phyloP scores from a whole-genome alignment of 2,888 invertebrate genomes.

The Acanthosepion pharaonis region DNA sequence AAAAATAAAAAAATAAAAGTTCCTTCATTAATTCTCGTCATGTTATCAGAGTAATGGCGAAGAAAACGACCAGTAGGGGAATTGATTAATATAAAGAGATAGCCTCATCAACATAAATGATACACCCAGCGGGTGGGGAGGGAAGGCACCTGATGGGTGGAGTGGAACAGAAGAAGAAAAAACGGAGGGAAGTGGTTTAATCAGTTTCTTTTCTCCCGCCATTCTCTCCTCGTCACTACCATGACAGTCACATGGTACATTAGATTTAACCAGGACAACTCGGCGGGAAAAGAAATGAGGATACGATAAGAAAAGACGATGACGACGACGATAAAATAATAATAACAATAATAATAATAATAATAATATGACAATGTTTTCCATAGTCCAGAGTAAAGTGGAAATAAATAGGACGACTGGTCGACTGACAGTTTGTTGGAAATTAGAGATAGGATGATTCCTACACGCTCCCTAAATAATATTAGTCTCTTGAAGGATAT shows the following conservation, averaged over 20 bases:
- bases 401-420: neutral
- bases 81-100: slow-evolving; percentile 21
- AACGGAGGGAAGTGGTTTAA: neutral
- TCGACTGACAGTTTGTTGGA: neutral
- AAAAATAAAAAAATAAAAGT: neutral
- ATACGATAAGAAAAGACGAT: neutral
- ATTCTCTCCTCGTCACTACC: neutral
- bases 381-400: neutral
- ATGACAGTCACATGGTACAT: neutral
- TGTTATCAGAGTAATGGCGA: neutral
- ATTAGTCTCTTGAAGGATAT: too few species aligned
- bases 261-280: neutral
- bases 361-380: too few species aligned
- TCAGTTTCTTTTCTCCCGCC: neutral
- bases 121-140: neutral
- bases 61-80: neutral
- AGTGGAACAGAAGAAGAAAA: neutral
- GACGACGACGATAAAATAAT: neutral
- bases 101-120: slow-evolving; percentile 33
- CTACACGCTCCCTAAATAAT: too few species aligned
- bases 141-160: neutral
- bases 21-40: neutral
- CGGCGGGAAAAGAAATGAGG: neutral
- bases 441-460: neutral
- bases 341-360: too few species aligned